Conservation (phyloP, 2,888 invertebrate genomes). For the Ectemnius lituratus region DNA sequence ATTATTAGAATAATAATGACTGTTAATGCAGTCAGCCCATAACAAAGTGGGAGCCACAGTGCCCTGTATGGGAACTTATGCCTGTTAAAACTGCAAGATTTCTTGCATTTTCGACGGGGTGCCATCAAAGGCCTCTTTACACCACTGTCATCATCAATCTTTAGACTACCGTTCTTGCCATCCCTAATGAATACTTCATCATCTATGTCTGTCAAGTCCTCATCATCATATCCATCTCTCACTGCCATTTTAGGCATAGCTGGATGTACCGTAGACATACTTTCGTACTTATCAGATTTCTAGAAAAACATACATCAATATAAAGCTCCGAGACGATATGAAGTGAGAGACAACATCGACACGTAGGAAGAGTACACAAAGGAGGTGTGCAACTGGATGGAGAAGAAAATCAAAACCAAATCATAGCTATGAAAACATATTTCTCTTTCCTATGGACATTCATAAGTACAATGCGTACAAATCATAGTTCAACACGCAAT, state of each 20-base stretch:
- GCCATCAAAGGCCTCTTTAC: conserved; percentile 87
- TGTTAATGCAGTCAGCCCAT: conserved; percentile 81
- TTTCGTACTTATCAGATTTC: too few species aligned
- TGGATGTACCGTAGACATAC: conserved; percentile 80
- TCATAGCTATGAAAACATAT: too few species aligned
- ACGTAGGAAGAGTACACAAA: too few species aligned
- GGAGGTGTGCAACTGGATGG: too few species aligned
- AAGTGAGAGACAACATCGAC: too few species aligned
- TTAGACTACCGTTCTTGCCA: conserved; percentile 82
- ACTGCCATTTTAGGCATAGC: conserved; percentile 82
- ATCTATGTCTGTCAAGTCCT: conserved; percentile 86
- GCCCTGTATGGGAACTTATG: conserved; percentile 80
- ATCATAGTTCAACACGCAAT: too few species aligned
- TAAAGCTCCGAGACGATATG: too few species aligned
- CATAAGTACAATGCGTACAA: too few species aligned
- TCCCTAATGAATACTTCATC: conserved; percentile 89
- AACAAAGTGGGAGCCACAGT: conserved; percentile 84
- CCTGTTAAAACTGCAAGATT: conserved; percentile 78
- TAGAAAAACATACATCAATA: too few species aligned
- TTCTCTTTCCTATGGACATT: too few species aligned
- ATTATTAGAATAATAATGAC: conserved; percentile 82
- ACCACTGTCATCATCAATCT: conserved; percentile 85
- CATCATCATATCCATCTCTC: conserved; percentile 85
- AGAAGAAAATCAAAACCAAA: too few species aligned
- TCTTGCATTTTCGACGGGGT: conserved; percentile 82